Conservation (phyloP, 2,797 vertebrate genomes). For the Fundulus diaphanus region DNA sequence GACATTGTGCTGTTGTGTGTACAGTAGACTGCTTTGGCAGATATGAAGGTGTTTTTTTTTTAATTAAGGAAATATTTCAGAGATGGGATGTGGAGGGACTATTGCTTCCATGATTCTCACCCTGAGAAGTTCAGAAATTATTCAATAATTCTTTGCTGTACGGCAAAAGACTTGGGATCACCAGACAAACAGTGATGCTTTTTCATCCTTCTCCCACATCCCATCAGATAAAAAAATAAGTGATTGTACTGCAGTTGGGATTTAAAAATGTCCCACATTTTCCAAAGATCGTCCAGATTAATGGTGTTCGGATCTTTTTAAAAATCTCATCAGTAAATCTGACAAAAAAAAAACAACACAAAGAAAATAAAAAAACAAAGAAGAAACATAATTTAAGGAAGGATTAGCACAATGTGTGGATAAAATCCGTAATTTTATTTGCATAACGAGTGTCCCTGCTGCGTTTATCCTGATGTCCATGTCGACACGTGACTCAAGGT, state of each 20-base stretch:
- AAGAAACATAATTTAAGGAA: slow-evolving; percentile 53
- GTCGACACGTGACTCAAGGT: slow-evolving; percentile 8
- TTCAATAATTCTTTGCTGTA: slow-evolving; percentile 21
- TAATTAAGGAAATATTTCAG: slow-evolving; percentile 45
- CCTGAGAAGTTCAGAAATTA: slow-evolving; percentile 71
- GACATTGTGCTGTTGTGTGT: slow-evolving; percentile 84
- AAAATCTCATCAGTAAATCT: not conserved
- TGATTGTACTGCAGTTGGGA: slow-evolving; percentile 46
- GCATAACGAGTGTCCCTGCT: slow-evolving; percentile 62
- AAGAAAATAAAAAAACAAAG: not conserved
- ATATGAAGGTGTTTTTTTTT: slow-evolving; percentile 89
- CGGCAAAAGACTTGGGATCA: slow-evolving; percentile 5
- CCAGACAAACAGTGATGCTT: not conserved
- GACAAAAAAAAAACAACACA: slow-evolving; percentile 7
- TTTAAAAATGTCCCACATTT: not conserved
- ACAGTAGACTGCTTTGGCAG: slow-evolving; percentile 92
- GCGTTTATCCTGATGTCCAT: slow-evolving; percentile 28
- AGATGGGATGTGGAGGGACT: slow-evolving; percentile 40
- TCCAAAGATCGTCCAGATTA: not conserved
- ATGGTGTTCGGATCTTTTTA: not conserved
- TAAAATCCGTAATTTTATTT: slow-evolving; percentile 43
- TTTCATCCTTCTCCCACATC: not conserved
- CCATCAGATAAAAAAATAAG: slow-evolving; percentile 44
- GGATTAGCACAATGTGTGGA: slow-evolving; percentile 38
- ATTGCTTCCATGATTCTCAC: slow-evolving; percentile 67